Evolutionary conservation across 2,888 invertebrate species (phyloP), one percentile per base, ranked within the genome.

Genomic region (Cephus runcator): DNA sequence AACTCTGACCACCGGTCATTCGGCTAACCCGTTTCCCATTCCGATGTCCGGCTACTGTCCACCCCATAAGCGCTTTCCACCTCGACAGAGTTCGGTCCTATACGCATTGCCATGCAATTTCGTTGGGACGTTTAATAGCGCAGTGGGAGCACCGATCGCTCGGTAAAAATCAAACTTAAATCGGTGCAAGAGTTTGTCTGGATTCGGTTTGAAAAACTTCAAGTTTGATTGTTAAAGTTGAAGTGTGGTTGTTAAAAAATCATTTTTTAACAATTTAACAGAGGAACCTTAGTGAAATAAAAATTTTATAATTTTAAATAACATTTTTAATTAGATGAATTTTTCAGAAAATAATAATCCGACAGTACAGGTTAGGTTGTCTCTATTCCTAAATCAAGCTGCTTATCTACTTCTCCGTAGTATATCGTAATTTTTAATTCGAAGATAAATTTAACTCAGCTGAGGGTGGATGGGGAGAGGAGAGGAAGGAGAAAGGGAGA

Each of bases 21-120:
- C 84, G 84, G 87, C 83, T 86, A 85, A 86, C 85, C 85, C 82
- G 85, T 87, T 87, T 86, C 84, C 85, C 84, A 84, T 86, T 86
- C 84, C 83, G 77, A 84, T 82, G 83, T 84, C 82, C 85, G 83
- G 82, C 80, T 80, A 77, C 79, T 83, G 83, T 82, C 79, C 83
- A 78, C 78, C 77, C 80, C 79, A 82, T 81, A 81, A 84, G 80
- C 82, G 82, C 83, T 84, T 83, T 83, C 81, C 79, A 81, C 78
- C 81, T 76, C 81, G 78, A 71, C 79, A 71, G 78, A 79, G 73
- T 34, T 34, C 71, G 81, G 80, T 73, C 30, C 73, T 80, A 80
- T 79, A 77, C 23, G 9, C 23, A 56, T 56, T 56, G 56, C 56
- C 78, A 79, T 79, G 77, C 81, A 81, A 82, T 84, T 83, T 81